Conservation (phyloP, 2,113 vertebrate genomes). For the Capreolus pygargus region DNA sequence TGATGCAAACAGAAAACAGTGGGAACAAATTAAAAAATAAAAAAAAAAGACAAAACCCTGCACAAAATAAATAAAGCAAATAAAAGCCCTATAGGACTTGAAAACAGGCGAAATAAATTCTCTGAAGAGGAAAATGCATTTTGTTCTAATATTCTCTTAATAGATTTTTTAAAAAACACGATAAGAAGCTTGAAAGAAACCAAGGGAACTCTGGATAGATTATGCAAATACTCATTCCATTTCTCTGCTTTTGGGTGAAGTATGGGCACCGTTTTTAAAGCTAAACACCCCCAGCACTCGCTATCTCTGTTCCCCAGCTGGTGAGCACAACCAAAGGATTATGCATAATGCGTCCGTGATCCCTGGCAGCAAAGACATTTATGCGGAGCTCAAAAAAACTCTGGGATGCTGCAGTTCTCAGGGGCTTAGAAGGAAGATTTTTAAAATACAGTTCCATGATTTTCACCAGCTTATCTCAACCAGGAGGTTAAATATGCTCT, state of each 20-base stretch:
- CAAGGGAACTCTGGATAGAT: slow-evolving; percentile 81
- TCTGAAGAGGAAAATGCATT: slow-evolving; percentile 44
- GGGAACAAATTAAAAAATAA: not conserved
- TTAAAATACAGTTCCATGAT: slow-evolving; percentile 66
- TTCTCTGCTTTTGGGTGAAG: slow-evolving; percentile 75
- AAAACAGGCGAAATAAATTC: slow-evolving; percentile 22
- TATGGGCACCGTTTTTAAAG: slow-evolving; percentile 64
- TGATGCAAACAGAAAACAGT: not conserved
- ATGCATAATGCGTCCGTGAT: slow-evolving; percentile 80
- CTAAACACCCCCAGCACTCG: slow-evolving; percentile 82
- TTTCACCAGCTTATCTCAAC: slow-evolving; percentile 57
- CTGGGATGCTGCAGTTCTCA: slow-evolving; percentile 56
- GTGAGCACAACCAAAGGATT: slow-evolving; percentile 94
- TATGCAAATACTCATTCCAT: slow-evolving; percentile 83
- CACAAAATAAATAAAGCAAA: not conserved
- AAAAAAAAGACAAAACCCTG: not conserved
- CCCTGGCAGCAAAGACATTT: slow-evolving; percentile 67
- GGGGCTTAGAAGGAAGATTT: slow-evolving; percentile 67
- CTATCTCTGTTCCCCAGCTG: slow-evolving; percentile 97
- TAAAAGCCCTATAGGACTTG: not conserved
- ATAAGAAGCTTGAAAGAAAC: slow-evolving; percentile 82
- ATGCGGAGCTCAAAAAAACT: slow-evolving; percentile 68
- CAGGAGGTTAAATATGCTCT: slow-evolving; percentile 57
- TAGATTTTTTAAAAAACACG: slow-evolving; percentile 73
- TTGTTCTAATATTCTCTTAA: slow-evolving; percentile 76